Percentiles rank a stretch among this genome's conserved stretches.
phyloP scores from a whole-genome alignment of 2,113 vertebrate species.

The Brienomyrus brachyistius region DNA sequence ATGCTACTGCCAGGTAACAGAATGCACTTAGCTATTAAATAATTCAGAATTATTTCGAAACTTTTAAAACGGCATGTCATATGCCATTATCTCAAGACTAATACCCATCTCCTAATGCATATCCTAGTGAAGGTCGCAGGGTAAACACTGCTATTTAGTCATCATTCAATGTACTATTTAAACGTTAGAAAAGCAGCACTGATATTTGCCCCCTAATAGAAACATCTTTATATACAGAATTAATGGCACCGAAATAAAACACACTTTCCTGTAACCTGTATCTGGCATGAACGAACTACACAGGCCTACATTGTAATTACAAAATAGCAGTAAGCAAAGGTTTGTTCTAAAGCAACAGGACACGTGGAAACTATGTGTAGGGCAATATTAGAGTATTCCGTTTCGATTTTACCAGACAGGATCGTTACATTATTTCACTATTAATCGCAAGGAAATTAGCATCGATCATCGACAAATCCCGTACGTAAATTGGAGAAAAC shows the following conservation, averaged over 20 bases:
- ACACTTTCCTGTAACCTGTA: not conserved
- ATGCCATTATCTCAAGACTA: not conserved
- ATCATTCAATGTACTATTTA: not conserved
- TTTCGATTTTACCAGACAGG: not conserved
- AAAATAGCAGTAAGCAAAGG: not conserved
- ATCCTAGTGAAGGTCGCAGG: not conserved
- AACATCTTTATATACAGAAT: not conserved
- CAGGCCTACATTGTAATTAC: not conserved
- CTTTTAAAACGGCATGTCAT: not conserved
- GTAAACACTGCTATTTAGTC: not conserved
- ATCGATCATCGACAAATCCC: not conserved
- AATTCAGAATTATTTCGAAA: not conserved
- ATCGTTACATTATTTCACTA: not conserved
- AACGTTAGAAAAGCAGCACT: not conserved
- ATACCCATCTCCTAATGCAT: not conserved
- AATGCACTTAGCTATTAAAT: not conserved
- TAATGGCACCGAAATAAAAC: not conserved
- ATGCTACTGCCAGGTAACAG: not conserved
- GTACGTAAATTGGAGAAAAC: not conserved
- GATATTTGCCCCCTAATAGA: not conserved
- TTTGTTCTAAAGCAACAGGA: not conserved
- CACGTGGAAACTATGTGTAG: not conserved
- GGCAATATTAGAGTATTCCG: not conserved
- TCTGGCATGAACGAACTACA: not conserved
- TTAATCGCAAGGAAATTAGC: not conserved